Evolutionary conservation across 1,140 invertebrate species (phyloP).

Genomic region (Tetramorium parvispinum): DNA sequence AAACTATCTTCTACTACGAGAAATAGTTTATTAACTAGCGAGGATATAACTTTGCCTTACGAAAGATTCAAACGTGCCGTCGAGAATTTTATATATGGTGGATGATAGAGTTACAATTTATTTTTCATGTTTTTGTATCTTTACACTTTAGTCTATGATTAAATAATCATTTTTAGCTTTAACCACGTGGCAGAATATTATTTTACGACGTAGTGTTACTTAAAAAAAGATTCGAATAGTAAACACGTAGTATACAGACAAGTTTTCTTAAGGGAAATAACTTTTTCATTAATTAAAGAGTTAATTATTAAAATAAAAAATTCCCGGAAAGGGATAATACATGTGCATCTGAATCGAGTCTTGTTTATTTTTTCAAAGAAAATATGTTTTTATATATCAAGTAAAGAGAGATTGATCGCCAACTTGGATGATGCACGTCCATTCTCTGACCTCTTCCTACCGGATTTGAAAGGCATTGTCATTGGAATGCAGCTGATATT

Average conservation of each 20-base stretch:
- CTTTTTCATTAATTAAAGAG: neutral
- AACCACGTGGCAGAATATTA: neutral
- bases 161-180: neutral
- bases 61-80: neutral
- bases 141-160: neutral
- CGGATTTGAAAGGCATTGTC: conserved; percentile 61
- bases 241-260: neutral
- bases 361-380: neutral
- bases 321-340: neutral
- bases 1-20: neutral
- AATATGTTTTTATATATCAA: neutral
- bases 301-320: neutral
- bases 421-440: conserved; percentile 11
- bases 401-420: neutral
- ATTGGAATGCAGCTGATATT: conserved; percentile 64
- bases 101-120: neutral
- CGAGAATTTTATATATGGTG: neutral
- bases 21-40: conserved; percentile 8
- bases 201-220: neutral
- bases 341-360: neutral
- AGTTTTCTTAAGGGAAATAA: neutral
- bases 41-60: neutral
- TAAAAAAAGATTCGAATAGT: no score
- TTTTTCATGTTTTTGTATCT: neutral
- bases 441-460: conserved; percentile 41